phyloP scores from a whole-genome alignment of 1,140 invertebrate species.

The Pogonus chalceus region DNA sequence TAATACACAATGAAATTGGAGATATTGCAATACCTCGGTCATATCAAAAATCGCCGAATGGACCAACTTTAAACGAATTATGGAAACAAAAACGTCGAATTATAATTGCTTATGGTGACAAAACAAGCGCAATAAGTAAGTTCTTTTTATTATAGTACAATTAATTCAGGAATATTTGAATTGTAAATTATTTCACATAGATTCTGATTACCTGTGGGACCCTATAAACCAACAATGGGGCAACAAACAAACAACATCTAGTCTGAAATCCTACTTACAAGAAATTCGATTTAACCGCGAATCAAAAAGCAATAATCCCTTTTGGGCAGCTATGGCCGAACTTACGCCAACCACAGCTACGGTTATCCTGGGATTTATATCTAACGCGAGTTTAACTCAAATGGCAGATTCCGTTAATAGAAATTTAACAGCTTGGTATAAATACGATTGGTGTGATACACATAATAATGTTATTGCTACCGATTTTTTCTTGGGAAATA shows the following conservation, averaged over 20 bases:
- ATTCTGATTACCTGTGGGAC: constrained; percentile 60
- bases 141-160: not conserved
- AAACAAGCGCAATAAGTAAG: constrained; percentile 16
- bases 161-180: constrained; percentile 5
- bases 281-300: constrained; percentile 34
- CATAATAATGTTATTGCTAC: constrained; percentile 65
- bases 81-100: constrained; percentile 48
- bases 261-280: constrained; percentile 47
- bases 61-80: constrained; percentile 51
- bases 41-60: constrained; percentile 36
- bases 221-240: constrained; percentile 60
- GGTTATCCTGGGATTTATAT: constrained; percentile 42
- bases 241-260: constrained; percentile 41
- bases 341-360: constrained; percentile 61
- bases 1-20: constrained; percentile 52
- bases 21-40: constrained; percentile 39
- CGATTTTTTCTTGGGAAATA: constrained; percentile 70
- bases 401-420: constrained; percentile 60
- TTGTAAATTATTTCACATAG: constrained; percentile 30
- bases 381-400: constrained; percentile 49
- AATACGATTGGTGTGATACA: constrained; percentile 50
- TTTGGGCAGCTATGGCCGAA: constrained; percentile 74
- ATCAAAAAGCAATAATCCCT: constrained; percentile 39
- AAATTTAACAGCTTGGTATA: constrained; percentile 54
- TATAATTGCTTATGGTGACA: constrained; percentile 55